Percentiles rank a stretch among this genome's conserved stretches.
Conservation (phyloP, 2,888 invertebrate species). For the Leucania comma region DNA sequence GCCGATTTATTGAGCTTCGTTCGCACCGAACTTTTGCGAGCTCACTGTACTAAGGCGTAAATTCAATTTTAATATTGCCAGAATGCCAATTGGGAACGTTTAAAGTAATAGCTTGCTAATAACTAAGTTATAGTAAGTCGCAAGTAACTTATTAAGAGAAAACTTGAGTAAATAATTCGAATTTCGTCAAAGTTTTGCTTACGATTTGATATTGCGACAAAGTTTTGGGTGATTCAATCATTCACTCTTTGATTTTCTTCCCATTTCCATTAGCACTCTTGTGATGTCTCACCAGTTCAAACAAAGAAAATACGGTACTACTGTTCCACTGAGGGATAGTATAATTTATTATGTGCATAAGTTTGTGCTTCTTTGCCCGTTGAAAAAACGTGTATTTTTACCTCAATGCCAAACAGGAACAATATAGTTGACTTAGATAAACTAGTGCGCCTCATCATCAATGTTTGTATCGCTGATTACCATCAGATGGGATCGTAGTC, state of each 20-base stretch:
- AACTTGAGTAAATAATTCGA: slow-evolving; percentile 34
- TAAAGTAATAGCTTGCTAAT: slow-evolving; percentile 65
- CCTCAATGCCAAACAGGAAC: too few relatives aligned
- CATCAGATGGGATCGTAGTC: too few relatives aligned
- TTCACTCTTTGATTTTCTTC: slow-evolving; percentile 3
- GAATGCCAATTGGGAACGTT: slow-evolving; percentile 60
- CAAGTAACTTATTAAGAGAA: slow-evolving; percentile 50
- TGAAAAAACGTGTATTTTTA: too few relatives aligned
- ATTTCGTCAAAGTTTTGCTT: slow-evolving; percentile 30
- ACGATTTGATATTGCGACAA: slow-evolving; percentile 34
- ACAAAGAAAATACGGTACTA: too few relatives aligned
- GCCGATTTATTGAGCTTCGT: slow-evolving; percentile 72
- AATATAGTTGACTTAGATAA: too few relatives aligned
- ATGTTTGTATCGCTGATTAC: too few relatives aligned
- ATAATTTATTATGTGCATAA: too few relatives aligned
- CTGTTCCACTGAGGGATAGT: too few relatives aligned
- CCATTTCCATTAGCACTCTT: too few relatives aligned
- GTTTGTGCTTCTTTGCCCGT: too few relatives aligned
- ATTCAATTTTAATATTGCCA: slow-evolving; percentile 73
- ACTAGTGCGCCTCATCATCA: too few relatives aligned
- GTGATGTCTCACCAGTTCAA: too few relatives aligned
- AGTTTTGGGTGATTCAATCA: slow-evolving; percentile 13
- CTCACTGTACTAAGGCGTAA: slow-evolving; percentile 62
- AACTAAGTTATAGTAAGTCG: slow-evolving; percentile 59
- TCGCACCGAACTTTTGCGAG: slow-evolving; percentile 62